Evolutionary conservation across 2,797 vertebrate genomes (phyloP), one percentile per base, ranked within the genome.

Genomic region (Fistularia commersonii): DNA sequence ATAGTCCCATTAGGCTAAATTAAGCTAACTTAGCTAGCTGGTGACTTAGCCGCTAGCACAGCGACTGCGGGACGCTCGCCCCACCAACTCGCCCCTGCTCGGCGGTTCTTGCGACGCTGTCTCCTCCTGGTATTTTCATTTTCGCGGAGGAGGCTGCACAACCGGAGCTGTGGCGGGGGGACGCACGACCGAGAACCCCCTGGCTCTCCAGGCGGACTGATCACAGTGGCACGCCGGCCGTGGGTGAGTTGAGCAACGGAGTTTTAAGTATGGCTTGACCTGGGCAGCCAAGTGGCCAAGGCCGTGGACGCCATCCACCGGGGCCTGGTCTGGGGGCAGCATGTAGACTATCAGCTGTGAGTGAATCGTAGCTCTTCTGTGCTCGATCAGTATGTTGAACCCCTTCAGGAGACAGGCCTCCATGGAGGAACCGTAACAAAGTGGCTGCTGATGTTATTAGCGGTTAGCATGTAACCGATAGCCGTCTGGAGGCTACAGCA

Each of bases 91-190:
- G 51, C 54, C 37, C 23, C 54, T 13, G 43, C 15, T 51, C 9
- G 9, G 54, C 13, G 51, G 50, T 46, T 57, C 60, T 48, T 51
- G 1, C 11, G 34, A 34, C 33, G 43, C 43, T 51, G 11, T 57
- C 36, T 8, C 45, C 33, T 44, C 7, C 12, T 8, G 40, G 48
- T 45, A 47, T 51, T 77, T 66, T 67, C 34, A 13, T 6, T 53
- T 59, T 66, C 38, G 62, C 70, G 13, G 61, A 65, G 64, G 69
- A 67, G 45, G 37, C 51, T 45, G 35, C 10, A 33, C 59, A 64
- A 57, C 73, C 61, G 82, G 64, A 87, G 82, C 86, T 82, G 89
- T 89, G 89, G 88, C 81, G 87, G 87, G 87, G 77, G 55, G 54
- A 66, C 69, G 73, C 34, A 73, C 35, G 59, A 62, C 41, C 64